Conservation (phyloP, 2,113 vertebrate genomes). For the Craseonycteris thonglongyai region DNA sequence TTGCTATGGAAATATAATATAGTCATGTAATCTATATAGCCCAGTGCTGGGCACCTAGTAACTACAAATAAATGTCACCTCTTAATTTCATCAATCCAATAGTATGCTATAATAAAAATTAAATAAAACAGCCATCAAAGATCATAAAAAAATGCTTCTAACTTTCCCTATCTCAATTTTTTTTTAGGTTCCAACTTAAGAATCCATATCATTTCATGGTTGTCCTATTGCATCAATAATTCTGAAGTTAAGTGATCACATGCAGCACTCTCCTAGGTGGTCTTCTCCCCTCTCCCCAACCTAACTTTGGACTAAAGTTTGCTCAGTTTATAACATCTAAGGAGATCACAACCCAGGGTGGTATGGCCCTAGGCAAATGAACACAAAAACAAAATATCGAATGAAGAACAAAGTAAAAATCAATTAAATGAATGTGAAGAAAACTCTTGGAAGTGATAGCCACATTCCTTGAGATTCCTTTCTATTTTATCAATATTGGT, state of each 20-base stretch:
- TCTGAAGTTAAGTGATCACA: neutral
- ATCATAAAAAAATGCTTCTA: neutral
- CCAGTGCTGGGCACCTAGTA: neutral
- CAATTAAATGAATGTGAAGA: constrained; percentile 29
- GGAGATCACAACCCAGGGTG: constrained; percentile 29
- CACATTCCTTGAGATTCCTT: constrained; percentile 36
- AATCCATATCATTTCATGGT: neutral
- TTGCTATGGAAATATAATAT: neutral
- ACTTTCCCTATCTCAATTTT: neutral
- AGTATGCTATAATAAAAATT: neutral
- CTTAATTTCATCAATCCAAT: neutral
- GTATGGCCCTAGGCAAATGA: constrained; percentile 35
- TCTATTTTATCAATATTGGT: constrained; percentile 35
- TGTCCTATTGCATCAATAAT: neutral
- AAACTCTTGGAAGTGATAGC: constrained; percentile 25
- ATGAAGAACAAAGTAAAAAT: constrained; percentile 38
- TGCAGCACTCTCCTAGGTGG: constrained; percentile 31
- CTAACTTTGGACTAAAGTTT: neutral
- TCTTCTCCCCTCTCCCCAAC: neutral
- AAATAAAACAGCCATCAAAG: neutral
- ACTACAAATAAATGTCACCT: neutral
- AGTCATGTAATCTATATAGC: neutral
- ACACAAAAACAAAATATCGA: constrained; percentile 11
- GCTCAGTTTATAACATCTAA: constrained; percentile 5
- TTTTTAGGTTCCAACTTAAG: neutral